These are phyloP conservation scores for Mormyrus lacerda DNA, from an alignment of 2,113 vertebrate species.

Conservation along the genomic window DNA sequence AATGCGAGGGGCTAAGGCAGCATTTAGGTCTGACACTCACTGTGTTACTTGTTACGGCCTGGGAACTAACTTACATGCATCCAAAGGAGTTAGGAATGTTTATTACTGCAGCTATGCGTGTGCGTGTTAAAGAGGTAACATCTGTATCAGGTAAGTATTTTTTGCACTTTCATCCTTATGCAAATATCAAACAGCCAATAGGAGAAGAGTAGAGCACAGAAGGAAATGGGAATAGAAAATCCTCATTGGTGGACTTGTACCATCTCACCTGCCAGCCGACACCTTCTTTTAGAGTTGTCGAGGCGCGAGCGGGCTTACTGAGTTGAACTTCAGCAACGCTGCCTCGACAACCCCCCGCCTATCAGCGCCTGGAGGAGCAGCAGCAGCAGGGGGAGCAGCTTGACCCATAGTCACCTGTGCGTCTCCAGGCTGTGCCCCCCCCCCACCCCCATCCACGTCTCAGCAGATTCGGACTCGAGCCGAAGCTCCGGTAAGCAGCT, in stretches of 20 bases:
- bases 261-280: constrained; percentile 25
- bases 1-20: neutral
- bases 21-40: neutral
- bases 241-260: constrained; percentile 45
- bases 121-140: constrained; percentile 5
- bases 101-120: neutral
- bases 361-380: neutral
- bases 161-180: constrained; percentile 33
- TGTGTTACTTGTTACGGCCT: neutral
- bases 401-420: neutral
- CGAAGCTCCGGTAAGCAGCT: constrained; percentile 46
- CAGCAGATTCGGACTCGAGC: constrained; percentile 28
- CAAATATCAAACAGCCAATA: constrained; percentile 52
- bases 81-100: neutral
- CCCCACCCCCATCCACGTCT: neutral
- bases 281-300: constrained; percentile 32
- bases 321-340: neutral
- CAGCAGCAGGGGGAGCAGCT: neutral
- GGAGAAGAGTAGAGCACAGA: constrained; percentile 15
- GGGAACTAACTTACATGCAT: neutral
- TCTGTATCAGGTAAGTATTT: constrained; percentile 23
- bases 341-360: neutral
- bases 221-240: constrained; percentile 55
- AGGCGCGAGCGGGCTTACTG: constrained; percentile 1
- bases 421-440: constrained; percentile 23